These are phyloP conservation scores for Solenopsis fugax DNA, from an alignment of 1,140 invertebrate genomes.

Conservation along the genomic window DNA sequence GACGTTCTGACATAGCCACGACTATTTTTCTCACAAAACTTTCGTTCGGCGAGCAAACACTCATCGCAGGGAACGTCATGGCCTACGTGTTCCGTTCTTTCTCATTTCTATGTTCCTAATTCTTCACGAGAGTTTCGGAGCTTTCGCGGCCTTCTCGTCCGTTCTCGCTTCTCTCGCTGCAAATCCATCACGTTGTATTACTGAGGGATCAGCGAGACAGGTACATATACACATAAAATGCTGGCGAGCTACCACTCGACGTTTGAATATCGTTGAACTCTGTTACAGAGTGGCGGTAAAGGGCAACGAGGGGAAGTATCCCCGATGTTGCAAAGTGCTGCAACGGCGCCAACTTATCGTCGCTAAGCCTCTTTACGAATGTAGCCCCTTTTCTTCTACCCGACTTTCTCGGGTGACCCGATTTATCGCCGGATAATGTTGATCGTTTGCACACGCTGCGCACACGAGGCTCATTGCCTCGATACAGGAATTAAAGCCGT, in stretches of 20 bases:
- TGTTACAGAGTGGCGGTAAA: not conserved
- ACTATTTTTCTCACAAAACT: conserved; percentile 10
- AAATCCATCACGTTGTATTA: conserved; percentile 69
- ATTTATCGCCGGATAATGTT: conserved; percentile 39
- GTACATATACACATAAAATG: not conserved
- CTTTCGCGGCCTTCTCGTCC: conserved; percentile 1
- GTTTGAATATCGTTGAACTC: conserved; percentile 57
- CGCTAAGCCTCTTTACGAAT: conserved; percentile 72
- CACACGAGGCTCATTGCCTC: not conserved
- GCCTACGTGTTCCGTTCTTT: conserved; percentile 6
- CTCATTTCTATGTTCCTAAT: conserved; percentile 19
- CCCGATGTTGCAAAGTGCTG: conserved; percentile 49
- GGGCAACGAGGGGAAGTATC: conserved; percentile 29
- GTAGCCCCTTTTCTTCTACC: conserved; percentile 34
- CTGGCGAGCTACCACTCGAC: conserved; percentile 36
- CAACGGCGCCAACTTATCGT: conserved; percentile 67
- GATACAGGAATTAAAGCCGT: not conserved
- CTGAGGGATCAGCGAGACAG: conserved; percentile 50
- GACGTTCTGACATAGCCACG: not conserved
- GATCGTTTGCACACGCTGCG: conserved; percentile 7
- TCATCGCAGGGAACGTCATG: not conserved
- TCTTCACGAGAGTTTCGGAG: conserved; percentile 20
- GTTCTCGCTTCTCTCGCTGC: not conserved
- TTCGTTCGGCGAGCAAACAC: not conserved
- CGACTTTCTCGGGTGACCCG: conserved; percentile 33